Evolutionary conservation across 1,140 invertebrate species (phyloP), one percentile per base, ranked within the genome.

Genomic region (Archivesica marissinica): DNA sequence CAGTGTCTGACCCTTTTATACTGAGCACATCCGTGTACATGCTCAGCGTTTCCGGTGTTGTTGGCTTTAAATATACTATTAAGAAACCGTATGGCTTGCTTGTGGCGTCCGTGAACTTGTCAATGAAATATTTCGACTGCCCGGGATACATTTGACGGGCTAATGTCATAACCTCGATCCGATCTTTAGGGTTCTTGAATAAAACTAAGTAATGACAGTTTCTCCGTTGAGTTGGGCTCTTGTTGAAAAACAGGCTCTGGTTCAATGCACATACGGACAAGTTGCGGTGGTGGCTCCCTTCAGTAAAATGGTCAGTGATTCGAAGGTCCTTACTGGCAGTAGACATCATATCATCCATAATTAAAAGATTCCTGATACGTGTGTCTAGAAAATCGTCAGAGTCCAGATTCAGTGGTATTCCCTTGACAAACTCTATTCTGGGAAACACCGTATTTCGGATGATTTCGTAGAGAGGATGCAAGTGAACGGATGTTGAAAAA

Each of bases 181-280:
- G 70, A 30, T 79, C 83, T 23, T 78, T 35, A 7, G 74, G 83
- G 39, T 85, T 85, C n/a, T 85, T 85, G 54, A 86, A 86, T 59
- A 86, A 7, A 15, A 79, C 52, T 15, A 86, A 44, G 39, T 86
- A 86, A 30, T 86, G 84, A 54, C 84, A 86, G 38, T 78, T 85
- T 56, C 75, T 68, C n/a, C 75, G 64, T 41, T 85, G 83, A 17
- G 83, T 85, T 41, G 74, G 74, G 17, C 78, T 64, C 47, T 85
- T 78, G 20, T 25, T 61, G 25, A 59, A 77, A 7, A 35, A 77
- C 30, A 77, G 6, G 39, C 41, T 77, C 44, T 77, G 54, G 50
- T 77, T 77, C 0, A 56, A 35, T 20, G 50, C 54, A 41, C 59
- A 61, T 17, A 77, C 75, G 4, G 75, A 77, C 9, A 77, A n/a